Evolutionary conservation across 2,113 vertebrate species (phyloP), one percentile per base, ranked within the genome.

Genomic region (Nothoprocta perdicaria): DNA sequence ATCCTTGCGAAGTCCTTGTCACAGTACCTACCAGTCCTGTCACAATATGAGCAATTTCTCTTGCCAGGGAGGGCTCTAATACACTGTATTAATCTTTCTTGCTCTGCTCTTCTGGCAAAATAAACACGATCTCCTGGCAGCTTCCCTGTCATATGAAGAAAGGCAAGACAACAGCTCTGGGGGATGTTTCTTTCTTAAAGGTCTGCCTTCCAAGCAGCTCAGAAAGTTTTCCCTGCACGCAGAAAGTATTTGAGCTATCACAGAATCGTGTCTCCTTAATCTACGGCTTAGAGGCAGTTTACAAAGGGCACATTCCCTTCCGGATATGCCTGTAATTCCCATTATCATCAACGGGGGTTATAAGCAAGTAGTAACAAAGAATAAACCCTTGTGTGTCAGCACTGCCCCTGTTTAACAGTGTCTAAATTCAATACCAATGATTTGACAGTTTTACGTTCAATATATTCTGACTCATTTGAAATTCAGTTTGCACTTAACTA

Each of bases 401-500:
- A 8, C 69, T 88, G 85, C 66, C 57, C 83, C 69, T 92, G 87
- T 94, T 96, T 88, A 95, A 96, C 89, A 92, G 69, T 75, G 85
- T 89, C 92, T 92, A 89, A 94, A 93, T 92, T 71, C 94, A 95
- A 95, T 91, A 94, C 12, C 40, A 81, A 29, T 74, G 84, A 90
- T 84, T 84, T 91, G 83, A 80, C 85, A 94, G 82, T 88, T 88
- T 91, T 90, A 86, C 85, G 88, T 96, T 66, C 69, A 86, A 65
- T 89, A 91, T 89, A 94, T 88, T 94, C 87, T 69, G 80, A 86
- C 57, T 84, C 46, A 90, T 88, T 93, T 81, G 80, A 92, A 96
- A 94, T 90, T 96, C 89, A 96, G 82, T 85, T 80, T 91, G 85
- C 87, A 94, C 91, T 92, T 94, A 92, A 93, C 82, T 91, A 95